Conservation (phyloP, 2,797 vertebrate species). For the Coranthus polyacanthus region DNA sequence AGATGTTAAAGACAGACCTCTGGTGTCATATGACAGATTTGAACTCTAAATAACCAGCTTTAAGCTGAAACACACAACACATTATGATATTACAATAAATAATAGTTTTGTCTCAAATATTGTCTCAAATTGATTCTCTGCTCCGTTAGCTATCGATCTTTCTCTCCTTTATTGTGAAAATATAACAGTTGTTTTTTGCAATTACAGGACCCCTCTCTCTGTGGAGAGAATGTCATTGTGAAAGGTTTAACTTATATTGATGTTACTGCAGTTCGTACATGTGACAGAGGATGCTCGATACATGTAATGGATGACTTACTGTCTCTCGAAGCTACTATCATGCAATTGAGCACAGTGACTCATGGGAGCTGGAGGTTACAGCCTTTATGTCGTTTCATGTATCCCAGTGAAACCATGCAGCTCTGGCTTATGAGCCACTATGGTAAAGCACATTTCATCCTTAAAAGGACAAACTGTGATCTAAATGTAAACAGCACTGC, state of each 20-base stretch:
- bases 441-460: conserved; percentile 7
- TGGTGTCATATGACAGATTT: no score
- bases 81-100: no score
- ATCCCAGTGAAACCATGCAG: conserved; percentile 19
- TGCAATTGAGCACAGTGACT: conserved; percentile 34
- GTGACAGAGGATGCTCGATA: conserved; percentile 37
- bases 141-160: background rate
- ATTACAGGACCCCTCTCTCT: background rate
- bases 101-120: background rate
- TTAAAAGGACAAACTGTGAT: conserved; percentile 1
- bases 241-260: conserved; percentile 30
- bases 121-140: background rate
- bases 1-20: no score
- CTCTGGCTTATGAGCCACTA: conserved; percentile 39
- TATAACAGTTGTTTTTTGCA: background rate
- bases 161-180: background rate
- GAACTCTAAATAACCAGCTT: no score
- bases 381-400: conserved; percentile 20
- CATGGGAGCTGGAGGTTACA: conserved; percentile 27
- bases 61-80: no score
- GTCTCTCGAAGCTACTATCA: conserved; percentile 28
- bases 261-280: conserved; percentile 16
- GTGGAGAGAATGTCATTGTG: background rate
- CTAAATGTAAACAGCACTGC: background rate
- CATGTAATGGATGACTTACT: conserved; percentile 49